These are phyloP conservation scores for Micoletzkya japonica DNA, from an alignment of 2,888 invertebrate genomes.

Conservation along the genomic window DNA sequence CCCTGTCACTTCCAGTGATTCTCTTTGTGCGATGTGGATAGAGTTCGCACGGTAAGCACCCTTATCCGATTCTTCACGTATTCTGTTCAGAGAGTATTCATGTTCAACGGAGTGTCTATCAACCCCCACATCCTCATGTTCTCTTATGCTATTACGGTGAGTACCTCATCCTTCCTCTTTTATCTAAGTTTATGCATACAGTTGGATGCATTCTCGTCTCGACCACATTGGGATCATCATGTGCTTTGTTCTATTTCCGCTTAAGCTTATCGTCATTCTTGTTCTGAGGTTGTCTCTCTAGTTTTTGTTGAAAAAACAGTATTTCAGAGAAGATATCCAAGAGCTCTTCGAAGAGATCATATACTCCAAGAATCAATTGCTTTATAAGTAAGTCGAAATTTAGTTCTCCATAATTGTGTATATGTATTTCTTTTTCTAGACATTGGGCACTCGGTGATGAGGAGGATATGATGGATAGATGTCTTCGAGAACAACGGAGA, in stretches of 20 bases:
- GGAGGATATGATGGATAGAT: slow-evolving; percentile 2
- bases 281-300: slow-evolving; percentile 32
- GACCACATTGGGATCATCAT: slow-evolving; percentile 40
- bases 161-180: neutral
- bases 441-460: slow-evolving; percentile 28
- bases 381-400: slow-evolving; percentile 22
- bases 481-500: neutral
- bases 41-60: slow-evolving; percentile 4
- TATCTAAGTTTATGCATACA: neutral
- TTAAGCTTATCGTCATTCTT: slow-evolving; percentile 42
- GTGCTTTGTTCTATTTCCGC: slow-evolving; percentile 43
- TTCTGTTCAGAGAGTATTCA: neutral
- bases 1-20: neutral
- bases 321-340: slow-evolving; percentile 42
- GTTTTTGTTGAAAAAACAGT: neutral
- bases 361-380: slow-evolving; percentile 29
- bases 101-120: slow-evolving; percentile 5
- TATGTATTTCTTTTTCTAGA: no score
- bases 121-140: neutral
- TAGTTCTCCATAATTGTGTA: neutral
- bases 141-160: slow-evolving; percentile 5
- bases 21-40: slow-evolving; percentile 9
- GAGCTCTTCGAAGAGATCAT: slow-evolving; percentile 40
- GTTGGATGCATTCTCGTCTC: slow-evolving; percentile 40
- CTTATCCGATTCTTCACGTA: neutral